Evolutionary conservation across 2,113 vertebrate species (phyloP).

Genomic region (Tauraco erythrolophus): DNA sequence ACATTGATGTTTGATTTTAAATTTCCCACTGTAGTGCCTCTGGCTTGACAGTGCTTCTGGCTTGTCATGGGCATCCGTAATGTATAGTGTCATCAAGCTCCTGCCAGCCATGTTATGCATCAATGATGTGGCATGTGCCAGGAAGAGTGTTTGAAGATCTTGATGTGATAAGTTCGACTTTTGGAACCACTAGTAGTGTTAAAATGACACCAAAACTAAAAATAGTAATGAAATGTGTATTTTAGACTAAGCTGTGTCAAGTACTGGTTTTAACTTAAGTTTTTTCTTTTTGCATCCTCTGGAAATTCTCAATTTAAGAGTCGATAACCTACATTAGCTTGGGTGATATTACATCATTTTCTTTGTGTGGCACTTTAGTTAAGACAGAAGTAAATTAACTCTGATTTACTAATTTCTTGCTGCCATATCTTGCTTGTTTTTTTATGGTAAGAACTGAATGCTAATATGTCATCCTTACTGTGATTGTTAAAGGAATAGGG

Average conservation of each 20-base stretch:
- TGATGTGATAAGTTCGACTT: neutral
- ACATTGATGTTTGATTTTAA: neutral
- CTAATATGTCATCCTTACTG: neutral
- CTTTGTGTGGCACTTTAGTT: neutral
- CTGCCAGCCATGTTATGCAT: neutral
- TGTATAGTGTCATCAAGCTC: neutral
- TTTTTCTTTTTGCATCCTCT: neutral
- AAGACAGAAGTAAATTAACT: neutral
- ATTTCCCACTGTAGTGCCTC: neutral
- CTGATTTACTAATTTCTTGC: neutral
- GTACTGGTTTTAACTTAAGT: neutral
- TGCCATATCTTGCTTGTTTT: neutral
- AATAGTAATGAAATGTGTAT: neutral
- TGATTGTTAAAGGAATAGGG: neutral
- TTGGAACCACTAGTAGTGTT: neutral
- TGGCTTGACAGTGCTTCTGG: neutral
- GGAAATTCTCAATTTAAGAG: neutral
- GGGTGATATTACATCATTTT: neutral
- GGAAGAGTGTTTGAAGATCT: neutral
- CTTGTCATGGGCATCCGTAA: neutral
- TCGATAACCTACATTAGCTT: neutral
- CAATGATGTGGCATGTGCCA: neutral
- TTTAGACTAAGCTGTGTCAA: neutral
- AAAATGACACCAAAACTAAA: neutral
- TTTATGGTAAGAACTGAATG: neutral